Evolutionary conservation across 2,888 invertebrate species (phyloP).

Genomic region (Oscheius onirici): DNA sequence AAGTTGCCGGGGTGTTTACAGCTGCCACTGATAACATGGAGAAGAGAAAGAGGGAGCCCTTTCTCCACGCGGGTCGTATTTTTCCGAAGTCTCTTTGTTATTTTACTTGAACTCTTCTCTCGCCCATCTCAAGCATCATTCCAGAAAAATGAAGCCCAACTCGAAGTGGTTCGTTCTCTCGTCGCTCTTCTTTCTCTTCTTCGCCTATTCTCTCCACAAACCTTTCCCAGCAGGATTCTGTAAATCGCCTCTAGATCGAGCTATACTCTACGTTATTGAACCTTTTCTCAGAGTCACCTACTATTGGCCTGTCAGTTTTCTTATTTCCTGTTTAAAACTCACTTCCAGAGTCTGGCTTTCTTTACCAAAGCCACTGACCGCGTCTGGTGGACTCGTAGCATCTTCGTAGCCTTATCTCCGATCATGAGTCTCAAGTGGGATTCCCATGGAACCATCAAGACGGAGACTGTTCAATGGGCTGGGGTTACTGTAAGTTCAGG

Average conservation of each 20-base stretch:
- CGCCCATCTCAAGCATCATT: too few relatives aligned
- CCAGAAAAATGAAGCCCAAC: not conserved
- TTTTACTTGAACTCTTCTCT: too few relatives aligned
- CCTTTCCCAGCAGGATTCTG: conserved; percentile 57
- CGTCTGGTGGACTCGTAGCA: conserved; percentile 56
- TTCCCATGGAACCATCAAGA: conserved; percentile 19
- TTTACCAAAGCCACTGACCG: conserved; percentile 42
- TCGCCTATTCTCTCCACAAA: conserved; percentile 41
- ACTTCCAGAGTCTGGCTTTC: conserved; percentile 47
- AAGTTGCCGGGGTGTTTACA: not conserved
- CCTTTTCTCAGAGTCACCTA: conserved; percentile 55
- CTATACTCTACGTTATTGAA: conserved; percentile 57
- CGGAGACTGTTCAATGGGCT: conserved; percentile 33
- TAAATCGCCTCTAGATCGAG: conserved; percentile 46
- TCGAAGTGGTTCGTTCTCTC: not conserved
- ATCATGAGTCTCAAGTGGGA: conserved; percentile 37
- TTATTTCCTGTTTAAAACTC: not conserved
- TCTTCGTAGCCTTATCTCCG: conserved; percentile 42
- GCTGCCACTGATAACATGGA: not conserved
- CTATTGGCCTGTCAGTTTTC: conserved; percentile 56
- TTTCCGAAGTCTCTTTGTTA: not conserved
- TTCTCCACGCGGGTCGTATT: not conserved
- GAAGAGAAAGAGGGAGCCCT: not conserved
- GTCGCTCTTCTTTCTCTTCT: not conserved
- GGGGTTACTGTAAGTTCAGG: conserved; percentile 34